Base-by-base conservation (phyloP, 2,113 vertebrate species). In the Albula goreensis region DNA sequence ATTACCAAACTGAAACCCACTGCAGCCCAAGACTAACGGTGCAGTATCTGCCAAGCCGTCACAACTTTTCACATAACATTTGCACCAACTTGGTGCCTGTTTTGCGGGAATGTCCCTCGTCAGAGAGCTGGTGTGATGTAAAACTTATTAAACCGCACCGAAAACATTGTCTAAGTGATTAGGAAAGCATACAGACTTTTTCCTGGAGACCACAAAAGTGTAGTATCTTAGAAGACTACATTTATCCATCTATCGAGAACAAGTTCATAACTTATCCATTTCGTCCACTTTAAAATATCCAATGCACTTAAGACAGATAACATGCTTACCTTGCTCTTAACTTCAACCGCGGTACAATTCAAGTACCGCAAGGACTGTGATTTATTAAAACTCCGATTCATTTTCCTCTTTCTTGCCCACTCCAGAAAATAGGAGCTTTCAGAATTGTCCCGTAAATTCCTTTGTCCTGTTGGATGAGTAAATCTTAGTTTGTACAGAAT, bases 321-420 rank as follows among this genome's bases (percentile, higher is more conserved):
- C 70, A 74, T 25, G 25, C 97, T 96, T 92, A 98, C 98, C 97
- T 98, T 99, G 93, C 97, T 98, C 91, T 99, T 99, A 79, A 99
- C 98, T 94, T 99, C 98, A 93, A 99, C 97, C 0, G 97, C 97
- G 90, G 95, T 95, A 91, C 96, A 95, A 19, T 96, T 96, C 90
- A 93, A 93, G 86, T 92, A 95, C 87, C 96, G 96, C 96, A 98
- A 94, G 91, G 95, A 96, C 89, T 96, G 97, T 88, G 97, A 97
- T 92, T 96, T 97, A 86, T 95, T 96, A 92, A 98, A 98, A 91
- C 97, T 99, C 94, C 97, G 97, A 92, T 97, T 98, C 97, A 98
- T 99, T 92, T 93, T 95, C 49, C 79, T 74, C 91, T 87, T 88
- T 89, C 90, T 93, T 41, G 31, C 31, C 31, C 31, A 41, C 89